phyloP scores from a whole-genome alignment of 2,797 vertebrate species.

The Pangasius mekongensis region DNA sequence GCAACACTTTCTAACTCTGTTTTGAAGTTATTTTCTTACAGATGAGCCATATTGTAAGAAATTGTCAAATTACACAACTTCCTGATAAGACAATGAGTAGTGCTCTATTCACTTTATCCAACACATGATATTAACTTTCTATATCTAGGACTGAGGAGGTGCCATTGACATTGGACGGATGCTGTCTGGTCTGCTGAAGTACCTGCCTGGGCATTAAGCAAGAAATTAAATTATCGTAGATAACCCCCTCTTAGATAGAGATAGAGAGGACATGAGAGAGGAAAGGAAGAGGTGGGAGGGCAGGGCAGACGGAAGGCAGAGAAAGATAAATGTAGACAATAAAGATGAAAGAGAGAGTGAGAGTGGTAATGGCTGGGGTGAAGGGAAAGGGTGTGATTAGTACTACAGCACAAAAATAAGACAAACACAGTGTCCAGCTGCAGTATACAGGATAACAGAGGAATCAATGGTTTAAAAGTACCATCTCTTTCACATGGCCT shows the following conservation, averaged over 20 bases:
- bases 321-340: neutral
- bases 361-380: neutral
- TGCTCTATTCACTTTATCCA: neutral
- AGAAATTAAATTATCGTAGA: constrained; percentile 58
- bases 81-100: neutral
- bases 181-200: constrained; percentile 21
- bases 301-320: neutral
- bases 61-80: neutral
- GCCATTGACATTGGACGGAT: neutral
- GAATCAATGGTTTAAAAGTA: neutral
- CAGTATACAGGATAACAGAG: neutral
- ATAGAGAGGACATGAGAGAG: constrained; percentile 34
- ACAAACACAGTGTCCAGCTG: neutral
- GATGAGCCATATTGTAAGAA: neutral
- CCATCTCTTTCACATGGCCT: neutral
- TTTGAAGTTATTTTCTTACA: neutral
- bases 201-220: constrained; percentile 60
- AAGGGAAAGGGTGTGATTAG: neutral
- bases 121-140: neutral
- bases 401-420: neutral
- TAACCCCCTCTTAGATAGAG: constrained; percentile 44
- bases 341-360: neutral
- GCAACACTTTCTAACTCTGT: neutral
- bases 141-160: neutral
- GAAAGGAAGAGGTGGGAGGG: constrained; percentile 33